Evolutionary conservation across 2,888 invertebrate species (phyloP).

Genomic region (Prenolepis imparis): DNA sequence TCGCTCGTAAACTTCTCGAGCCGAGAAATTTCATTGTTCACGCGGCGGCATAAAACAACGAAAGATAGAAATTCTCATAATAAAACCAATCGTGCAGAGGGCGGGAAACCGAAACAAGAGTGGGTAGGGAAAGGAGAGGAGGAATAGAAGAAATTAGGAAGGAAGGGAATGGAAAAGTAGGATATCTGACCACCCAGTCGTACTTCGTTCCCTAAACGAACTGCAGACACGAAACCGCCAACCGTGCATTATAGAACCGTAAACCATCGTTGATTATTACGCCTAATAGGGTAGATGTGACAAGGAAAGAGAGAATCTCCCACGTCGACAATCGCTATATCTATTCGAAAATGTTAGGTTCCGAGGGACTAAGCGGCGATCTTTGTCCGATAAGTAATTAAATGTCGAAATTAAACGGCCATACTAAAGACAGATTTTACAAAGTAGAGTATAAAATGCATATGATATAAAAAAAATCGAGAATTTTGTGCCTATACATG

Average conservation of each 20-base stretch:
- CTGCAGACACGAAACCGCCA: slow-evolving; percentile 41
- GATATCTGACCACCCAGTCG: slow-evolving; percentile 56
- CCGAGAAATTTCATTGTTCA: slow-evolving; percentile 64
- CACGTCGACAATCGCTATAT: not conserved
- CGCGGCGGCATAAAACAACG: slow-evolving; percentile 35
- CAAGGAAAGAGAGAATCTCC: not conserved
- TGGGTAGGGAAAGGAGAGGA: not conserved
- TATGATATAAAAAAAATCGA: not conserved
- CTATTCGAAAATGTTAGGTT: not conserved
- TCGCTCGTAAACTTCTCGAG: slow-evolving; percentile 58
- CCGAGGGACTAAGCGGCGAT: not conserved
- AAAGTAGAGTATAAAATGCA: not conserved
- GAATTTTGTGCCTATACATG: not conserved
- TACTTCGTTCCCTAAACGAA: slow-evolving; percentile 29
- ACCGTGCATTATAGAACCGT: slow-evolving; percentile 61
- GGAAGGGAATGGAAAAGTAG: slow-evolving; percentile 32
- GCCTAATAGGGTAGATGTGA: not conserved
- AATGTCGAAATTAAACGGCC: not conserved
- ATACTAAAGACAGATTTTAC: not conserved
- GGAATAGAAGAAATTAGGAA: slow-evolving; percentile 45
- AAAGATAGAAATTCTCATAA: slow-evolving; percentile 57
- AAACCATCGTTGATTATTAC: slow-evolving; percentile 58
- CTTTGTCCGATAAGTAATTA: not conserved
- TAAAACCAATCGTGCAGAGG: slow-evolving; percentile 41
- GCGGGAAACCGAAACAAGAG: slow-evolving; percentile 30